A percentile compares a stretch with the other conserved stretches of the same genome.
phyloP scores from a whole-genome alignment of 2,797 vertebrate species.

The Odontamblyopus lacepedii region DNA sequence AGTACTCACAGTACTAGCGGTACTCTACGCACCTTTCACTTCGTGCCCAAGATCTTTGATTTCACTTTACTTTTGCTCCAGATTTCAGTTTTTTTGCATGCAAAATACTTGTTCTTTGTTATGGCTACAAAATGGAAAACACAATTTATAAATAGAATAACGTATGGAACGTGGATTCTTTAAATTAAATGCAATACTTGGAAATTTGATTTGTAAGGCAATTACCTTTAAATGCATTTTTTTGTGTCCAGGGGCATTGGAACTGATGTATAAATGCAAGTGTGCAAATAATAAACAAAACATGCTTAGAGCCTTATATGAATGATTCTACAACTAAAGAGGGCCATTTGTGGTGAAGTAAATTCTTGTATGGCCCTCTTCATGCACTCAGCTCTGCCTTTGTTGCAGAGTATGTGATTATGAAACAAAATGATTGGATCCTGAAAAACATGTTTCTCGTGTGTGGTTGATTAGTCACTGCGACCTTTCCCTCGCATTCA shows the following conservation, averaged over 20 bases:
- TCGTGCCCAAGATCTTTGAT: neutral
- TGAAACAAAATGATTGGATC: neutral
- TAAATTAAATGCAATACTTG: neutral
- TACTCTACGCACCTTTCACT: no score
- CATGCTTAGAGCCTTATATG: neutral
- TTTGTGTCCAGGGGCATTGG: neutral
- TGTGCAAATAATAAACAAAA: neutral
- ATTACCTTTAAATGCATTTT: no score
- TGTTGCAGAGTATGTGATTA: neutral
- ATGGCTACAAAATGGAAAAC: neutral
- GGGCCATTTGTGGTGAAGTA: neutral
- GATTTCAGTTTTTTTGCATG: neutral
- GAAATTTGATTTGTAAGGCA: no score
- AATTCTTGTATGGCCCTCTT: neutral
- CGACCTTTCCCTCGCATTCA: neutral
- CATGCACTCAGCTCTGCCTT: neutral
- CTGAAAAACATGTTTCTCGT: slow-evolving; percentile 2
- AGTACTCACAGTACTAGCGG: neutral
- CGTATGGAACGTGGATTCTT: neutral
- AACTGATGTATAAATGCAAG: neutral
- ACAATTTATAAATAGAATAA: neutral
- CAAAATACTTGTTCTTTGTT: no score
- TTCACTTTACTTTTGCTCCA: neutral
- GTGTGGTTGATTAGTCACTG: neutral
- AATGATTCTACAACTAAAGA: neutral